Evolutionary conservation across 2,797 vertebrate species (phyloP), one percentile per base, ranked within the genome.

Genomic region (Semotilus atromaculatus): DNA sequence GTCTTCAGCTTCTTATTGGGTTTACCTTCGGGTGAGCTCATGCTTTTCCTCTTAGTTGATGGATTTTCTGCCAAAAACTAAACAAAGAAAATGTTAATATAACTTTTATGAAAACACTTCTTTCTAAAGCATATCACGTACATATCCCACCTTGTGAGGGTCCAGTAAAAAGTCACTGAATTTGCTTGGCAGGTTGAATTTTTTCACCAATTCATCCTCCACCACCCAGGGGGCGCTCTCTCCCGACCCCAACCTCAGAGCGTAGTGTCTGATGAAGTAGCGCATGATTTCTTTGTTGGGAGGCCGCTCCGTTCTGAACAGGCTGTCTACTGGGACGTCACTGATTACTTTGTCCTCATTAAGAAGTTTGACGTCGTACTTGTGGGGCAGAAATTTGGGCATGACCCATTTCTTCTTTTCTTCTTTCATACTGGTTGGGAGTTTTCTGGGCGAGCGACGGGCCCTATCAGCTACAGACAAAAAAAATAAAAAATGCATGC

Each of bases 201-300:
- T 99, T 91, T 97, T 99, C 86, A 99, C 98, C 83, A 99, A 86
- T 13, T 97, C 97, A 72, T 99, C 98, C 93, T 99, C 98, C 40
- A 99, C 98, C 3, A 99, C 97, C 98, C 98, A 99, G 0, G 98
- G 98, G 60, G 98, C 97, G 0, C 97, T 99, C 92, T 99, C 98
- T 53, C 97, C 97, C 0, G 94, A 96, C 62, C 98, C 98, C 4
- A 98, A 92, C 58, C 98, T 96, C 38, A 99, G 92, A 0, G 98
- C 96, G 0, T 97, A 96, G 87, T 99, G 98, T 36, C 98, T 95
- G 92, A 99, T 99, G 90, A 98, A 99, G 89, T 99, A 99, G 34
- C 98, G 96, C 92, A 99, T 94, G 80, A 99, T 99, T 93, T 99
- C 98, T 91, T 99, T 99, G 92, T 98, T 99, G 60, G 98, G 98